Conservation (phyloP, 1,140 invertebrate species). For the Pseudoatta argentina region DNA sequence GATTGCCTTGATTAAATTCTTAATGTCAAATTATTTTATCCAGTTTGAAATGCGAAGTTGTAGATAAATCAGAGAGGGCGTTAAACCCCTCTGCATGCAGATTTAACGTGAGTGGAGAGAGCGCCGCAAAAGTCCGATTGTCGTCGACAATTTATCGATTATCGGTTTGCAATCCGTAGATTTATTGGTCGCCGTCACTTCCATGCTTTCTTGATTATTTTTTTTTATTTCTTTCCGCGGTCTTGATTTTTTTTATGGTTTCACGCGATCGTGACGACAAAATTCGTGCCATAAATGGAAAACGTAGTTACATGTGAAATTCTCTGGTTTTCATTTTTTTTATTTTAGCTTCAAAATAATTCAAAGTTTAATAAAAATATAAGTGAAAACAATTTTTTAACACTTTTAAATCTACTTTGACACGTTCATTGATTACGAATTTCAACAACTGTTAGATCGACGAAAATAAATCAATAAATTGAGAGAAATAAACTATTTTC, state of each 20-base stretch:
- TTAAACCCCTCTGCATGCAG: not conserved
- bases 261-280: not conserved
- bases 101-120: not conserved
- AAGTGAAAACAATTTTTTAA: not conserved
- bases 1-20: not conserved
- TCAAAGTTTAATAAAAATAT: too few species aligned
- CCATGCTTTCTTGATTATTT: not conserved
- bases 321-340: not conserved
- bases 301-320: not conserved
- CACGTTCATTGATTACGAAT: too few species aligned
- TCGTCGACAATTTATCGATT: slow-evolving; percentile 65
- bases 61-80: not conserved
- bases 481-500: too few species aligned
- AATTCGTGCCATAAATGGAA: not conserved
- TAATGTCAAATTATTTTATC: too few species aligned
- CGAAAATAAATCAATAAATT: too few species aligned
- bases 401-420: not conserved
- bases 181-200: slow-evolving; percentile 46
- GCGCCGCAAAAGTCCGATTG: slow-evolving; percentile 56
- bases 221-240: not conserved
- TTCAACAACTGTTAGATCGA: too few species aligned
- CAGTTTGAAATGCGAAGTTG: not conserved
- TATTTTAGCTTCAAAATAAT: not conserved
- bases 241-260: slow-evolving; percentile 33
- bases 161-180: slow-evolving; percentile 56